phyloP scores from a whole-genome alignment of 2,113 vertebrate species.

The Chiloscyllium plagiosum region DNA sequence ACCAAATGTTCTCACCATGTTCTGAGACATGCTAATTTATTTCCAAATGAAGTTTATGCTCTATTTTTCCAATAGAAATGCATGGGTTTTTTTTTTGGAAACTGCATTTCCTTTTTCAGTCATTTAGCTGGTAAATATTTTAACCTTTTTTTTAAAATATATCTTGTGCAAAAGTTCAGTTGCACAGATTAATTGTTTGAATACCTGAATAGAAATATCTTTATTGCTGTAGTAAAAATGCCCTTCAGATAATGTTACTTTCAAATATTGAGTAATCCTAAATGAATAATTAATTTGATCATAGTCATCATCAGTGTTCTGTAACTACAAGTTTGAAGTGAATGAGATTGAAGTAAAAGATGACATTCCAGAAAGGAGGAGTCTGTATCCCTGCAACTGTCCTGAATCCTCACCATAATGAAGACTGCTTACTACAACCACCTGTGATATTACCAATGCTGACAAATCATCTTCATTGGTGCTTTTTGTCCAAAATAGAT shows the following conservation, averaged over 20 bases:
- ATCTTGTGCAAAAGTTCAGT: neutral
- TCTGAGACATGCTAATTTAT: neutral
- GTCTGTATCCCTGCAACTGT: neutral
- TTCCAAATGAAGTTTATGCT: neutral
- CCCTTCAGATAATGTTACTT: neutral
- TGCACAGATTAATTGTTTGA: neutral
- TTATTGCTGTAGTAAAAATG: neutral
- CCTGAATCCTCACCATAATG: neutral
- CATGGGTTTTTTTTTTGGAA: neutral
- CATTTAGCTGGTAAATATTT: neutral
- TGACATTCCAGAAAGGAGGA: neutral
- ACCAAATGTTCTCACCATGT: conserved; percentile 15
- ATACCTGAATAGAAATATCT: neutral
- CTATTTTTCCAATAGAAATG: neutral
- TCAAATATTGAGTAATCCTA: neutral
- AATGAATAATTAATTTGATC: neutral
- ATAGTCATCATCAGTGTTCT: neutral
- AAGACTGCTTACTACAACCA: neutral
- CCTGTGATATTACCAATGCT: neutral
- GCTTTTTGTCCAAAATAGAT: neutral
- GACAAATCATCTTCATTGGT: no score
- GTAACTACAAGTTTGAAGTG: neutral
- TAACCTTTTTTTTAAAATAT: neutral
- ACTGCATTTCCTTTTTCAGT: neutral
- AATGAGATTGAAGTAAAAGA: neutral